Conservation (phyloP, 2,888 invertebrate genomes). For the Pseudococcus longispinus region DNA sequence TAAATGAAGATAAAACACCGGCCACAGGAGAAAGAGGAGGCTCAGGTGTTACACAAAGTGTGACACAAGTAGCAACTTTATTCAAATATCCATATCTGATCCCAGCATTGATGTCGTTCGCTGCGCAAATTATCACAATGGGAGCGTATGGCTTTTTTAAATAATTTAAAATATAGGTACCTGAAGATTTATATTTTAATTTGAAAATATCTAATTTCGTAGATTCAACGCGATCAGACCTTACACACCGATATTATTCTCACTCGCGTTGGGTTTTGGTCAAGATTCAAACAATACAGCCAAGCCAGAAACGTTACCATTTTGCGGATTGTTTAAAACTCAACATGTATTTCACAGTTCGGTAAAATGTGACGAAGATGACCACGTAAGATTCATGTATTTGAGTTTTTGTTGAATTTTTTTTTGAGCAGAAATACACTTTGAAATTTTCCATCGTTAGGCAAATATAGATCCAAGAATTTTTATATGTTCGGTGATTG, state of each 20-base stretch:
- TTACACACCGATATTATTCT: slow-evolving; percentile 14
- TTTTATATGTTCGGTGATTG: not conserved
- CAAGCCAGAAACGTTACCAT: not conserved
- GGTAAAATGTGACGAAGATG: not conserved
- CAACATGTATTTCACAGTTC: not conserved
- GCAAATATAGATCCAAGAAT: not conserved
- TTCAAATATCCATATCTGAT: slow-evolving; percentile 70
- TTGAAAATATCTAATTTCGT: not conserved
- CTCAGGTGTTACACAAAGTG: not conserved
- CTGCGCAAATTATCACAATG: slow-evolving; percentile 72
- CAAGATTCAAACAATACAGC: not conserved
- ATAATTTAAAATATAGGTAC: not conserved
- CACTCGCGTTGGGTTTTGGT: slow-evolving; percentile 6
- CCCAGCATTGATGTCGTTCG: slow-evolving; percentile 71
- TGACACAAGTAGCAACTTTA: slow-evolving; percentile 70
- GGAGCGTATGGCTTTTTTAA: slow-evolving; percentile 68
- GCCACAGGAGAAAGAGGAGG: not conserved
- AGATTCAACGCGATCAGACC: slow-evolving; percentile 44
- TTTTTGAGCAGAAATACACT: not conserved
- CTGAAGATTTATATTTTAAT: not conserved
- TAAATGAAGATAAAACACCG: not conserved
- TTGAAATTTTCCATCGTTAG: not conserved
- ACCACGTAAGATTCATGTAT: not conserved
- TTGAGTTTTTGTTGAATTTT: not conserved
- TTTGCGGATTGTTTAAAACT: slow-evolving; percentile 30